Evolutionary conservation across 2,113 vertebrate genomes (phyloP), one percentile per base, ranked within the genome.

Genomic region (Cyrtonyx montezumae): DNA sequence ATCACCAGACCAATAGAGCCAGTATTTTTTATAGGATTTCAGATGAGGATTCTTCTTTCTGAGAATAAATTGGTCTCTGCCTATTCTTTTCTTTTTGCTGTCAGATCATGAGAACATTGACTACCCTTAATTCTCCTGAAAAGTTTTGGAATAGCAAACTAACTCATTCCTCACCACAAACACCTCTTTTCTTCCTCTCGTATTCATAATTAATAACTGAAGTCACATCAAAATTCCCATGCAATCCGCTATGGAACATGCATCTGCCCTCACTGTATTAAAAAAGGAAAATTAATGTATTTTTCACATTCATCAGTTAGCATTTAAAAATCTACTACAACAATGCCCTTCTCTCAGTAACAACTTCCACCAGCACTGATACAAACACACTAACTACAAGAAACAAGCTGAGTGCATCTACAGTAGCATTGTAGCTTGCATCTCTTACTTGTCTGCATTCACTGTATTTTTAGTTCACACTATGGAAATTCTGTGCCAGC

Each of bases 331-430:
- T 2, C 6, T 9, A 2, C 28, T 78, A 43, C 2, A 18, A 8
- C 16, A 40, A 56, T 0, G 0, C 23, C 0, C 6, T 18, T 5
- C 3, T 61, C 67, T 10, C 15, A 61, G 37, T 21, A 87, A 69
- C 8, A 93, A 18, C 8, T 68, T 61, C 11, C 3, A 51, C 2
- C 15, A 15, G 30, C 40, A 61, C 26, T 16, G 87, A 13, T 2
- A 67, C 0, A 1, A 75, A 43, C 34, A 91, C 17, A 62, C 9
- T 18, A 43, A 28, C 8, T 4, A 16, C 5, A 71, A 5, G 16
- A 12, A 49, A 59, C 0, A 0, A 45, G 13, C 14, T 51, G 3
- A 2, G 0, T 13, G 20, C 13, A 30, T 4, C 28, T 9, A 21
- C 4, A 37, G 32, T 2, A 77, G 19, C 14, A 26, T 26, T 79